Evolutionary conservation across 2,797 vertebrate species (phyloP).

Genomic region (Macroramphosus scolopax): DNA sequence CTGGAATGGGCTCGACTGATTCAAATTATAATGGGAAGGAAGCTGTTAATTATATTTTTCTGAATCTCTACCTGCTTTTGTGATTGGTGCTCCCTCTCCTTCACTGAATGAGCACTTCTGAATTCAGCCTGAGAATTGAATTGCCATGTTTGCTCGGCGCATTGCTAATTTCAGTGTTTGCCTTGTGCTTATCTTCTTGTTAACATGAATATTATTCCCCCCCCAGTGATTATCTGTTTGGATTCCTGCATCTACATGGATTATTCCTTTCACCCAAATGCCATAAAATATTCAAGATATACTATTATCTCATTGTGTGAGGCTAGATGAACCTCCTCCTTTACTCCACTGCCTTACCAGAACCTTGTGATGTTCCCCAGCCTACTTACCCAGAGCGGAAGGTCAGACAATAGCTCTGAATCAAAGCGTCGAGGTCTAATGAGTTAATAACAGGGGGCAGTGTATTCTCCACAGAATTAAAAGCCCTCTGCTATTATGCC

Average conservation of each 20-base stretch:
- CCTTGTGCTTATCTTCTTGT: slow-evolving; percentile 42
- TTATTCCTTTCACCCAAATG: slow-evolving; percentile 25
- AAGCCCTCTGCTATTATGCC: slow-evolving; percentile 64
- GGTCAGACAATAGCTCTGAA: slow-evolving; percentile 67
- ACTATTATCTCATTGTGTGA: slow-evolving; percentile 6
- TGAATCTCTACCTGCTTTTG: slow-evolving; percentile 63
- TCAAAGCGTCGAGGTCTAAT: slow-evolving; percentile 60
- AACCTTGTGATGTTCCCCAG: slow-evolving; percentile 45
- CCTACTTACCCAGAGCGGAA: slow-evolving; percentile 48
- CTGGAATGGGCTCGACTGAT: slow-evolving; percentile 58
- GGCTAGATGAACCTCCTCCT: slow-evolving; percentile 4
- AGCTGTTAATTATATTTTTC: slow-evolving; percentile 77
- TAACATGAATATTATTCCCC: slow-evolving; percentile 39
- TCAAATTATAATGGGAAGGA: slow-evolving; percentile 74
- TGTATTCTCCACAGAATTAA: slow-evolving; percentile 61
- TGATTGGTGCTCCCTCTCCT: slow-evolving; percentile 47
- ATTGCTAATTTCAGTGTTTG: slow-evolving; percentile 61
- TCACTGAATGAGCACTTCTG: slow-evolving; percentile 44
- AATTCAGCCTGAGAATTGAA: slow-evolving; percentile 38
- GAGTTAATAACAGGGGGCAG: slow-evolving; percentile 73
- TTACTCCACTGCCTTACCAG: slow-evolving; percentile 16
- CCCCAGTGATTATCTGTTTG: slow-evolving; percentile 29
- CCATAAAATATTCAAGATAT: slow-evolving; percentile 11
- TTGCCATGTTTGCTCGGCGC: slow-evolving; percentile 41
- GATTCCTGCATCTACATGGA: slow-evolving; percentile 18